Evolutionary conservation across 2,113 vertebrate species (phyloP).

Genomic region (Isichthys henryi): DNA sequence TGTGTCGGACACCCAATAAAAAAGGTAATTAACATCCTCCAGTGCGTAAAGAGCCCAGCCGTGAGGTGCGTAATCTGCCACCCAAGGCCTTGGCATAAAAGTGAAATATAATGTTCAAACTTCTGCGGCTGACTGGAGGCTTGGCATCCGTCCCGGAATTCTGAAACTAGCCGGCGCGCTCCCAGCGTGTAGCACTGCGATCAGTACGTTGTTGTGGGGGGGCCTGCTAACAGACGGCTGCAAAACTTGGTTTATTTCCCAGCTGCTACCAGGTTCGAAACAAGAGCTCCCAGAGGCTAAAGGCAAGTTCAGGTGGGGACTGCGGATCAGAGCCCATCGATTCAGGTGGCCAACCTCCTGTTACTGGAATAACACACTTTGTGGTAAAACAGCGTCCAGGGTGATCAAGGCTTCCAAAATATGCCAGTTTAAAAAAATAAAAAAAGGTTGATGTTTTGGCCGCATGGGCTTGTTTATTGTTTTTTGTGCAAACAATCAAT

Average conservation of each 20-base stretch:
- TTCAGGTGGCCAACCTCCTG: not conserved
- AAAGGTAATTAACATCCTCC: slow-evolving; percentile 3
- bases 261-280: not conserved
- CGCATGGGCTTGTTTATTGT: not conserved
- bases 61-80: not conserved
- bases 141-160: not conserved
- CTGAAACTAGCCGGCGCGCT: not conserved
- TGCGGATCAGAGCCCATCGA: not conserved
- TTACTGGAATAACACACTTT: not conserved
- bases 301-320: not conserved
- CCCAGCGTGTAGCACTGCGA: not conserved
- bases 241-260: not conserved
- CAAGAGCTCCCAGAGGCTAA: not conserved
- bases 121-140: not conserved
- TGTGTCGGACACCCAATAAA: not conserved
- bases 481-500: not conserved
- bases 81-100: not conserved
- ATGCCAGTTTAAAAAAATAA: not conserved
- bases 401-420: not conserved
- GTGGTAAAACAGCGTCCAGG: not conserved
- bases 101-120: slow-evolving; percentile 4
- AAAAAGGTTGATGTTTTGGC: not conserved
- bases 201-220: not conserved
- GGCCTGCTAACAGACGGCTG: not conserved
- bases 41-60: not conserved